phyloP scores from a whole-genome alignment of 2,797 vertebrate genomes.

The Anguilla anguilla region DNA sequence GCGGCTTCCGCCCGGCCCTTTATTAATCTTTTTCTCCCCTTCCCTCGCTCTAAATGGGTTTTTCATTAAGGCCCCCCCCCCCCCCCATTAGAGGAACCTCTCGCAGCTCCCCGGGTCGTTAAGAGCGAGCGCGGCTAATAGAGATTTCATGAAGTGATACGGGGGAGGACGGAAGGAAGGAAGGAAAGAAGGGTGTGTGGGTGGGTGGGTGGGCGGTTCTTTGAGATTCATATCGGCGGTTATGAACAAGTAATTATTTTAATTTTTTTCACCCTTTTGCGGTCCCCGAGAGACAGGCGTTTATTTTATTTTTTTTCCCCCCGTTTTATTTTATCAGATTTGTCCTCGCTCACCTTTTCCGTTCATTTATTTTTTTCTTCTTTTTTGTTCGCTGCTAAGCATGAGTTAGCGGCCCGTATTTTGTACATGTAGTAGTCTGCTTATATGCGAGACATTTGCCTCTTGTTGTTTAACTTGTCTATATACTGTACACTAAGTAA shows the following conservation, averaged over 20 bases:
- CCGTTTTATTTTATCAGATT: not conserved
- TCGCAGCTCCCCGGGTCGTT: conserved; percentile 66
- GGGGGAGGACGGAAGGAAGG: conserved; percentile 44
- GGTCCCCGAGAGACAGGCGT: conserved; percentile 38
- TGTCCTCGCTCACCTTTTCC: not conserved
- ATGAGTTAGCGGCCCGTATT: not conserved
- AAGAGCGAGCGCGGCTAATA: conserved; percentile 55
- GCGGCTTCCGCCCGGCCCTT: conserved; percentile 75
- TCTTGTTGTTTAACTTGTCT: not conserved
- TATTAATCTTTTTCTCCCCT: conserved; percentile 76
- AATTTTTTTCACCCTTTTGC: not conserved
- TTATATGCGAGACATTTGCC: not conserved
- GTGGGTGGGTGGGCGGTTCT: not conserved
- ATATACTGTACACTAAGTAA: no score
- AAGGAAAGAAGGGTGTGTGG: no score
- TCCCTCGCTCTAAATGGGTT: conserved; percentile 73
- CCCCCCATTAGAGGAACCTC: conserved; percentile 55
- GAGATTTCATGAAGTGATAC: conserved; percentile 43
- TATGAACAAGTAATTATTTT: not conserved
- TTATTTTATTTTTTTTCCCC: conserved; percentile 56
- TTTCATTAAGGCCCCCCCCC: conserved; percentile 70
- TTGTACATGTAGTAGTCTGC: not conserved
- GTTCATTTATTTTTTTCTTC: not conserved
- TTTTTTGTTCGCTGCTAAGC: not conserved
- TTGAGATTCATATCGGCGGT: not conserved